Conservation (phyloP, 2,888 invertebrate species). For the Augochlorella aurata region DNA sequence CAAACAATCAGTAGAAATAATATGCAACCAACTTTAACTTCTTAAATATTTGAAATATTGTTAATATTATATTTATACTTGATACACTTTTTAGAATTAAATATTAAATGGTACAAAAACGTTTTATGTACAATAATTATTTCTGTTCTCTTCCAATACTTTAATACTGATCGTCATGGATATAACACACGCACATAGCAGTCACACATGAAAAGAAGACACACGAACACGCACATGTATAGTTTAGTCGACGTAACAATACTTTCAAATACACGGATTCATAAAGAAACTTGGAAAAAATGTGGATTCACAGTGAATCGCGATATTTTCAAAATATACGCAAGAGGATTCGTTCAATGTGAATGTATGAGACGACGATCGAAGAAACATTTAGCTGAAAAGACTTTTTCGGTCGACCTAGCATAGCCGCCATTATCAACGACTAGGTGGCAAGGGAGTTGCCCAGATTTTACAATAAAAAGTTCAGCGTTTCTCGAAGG, state of each 20-base stretch:
- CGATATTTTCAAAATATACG: constrained; percentile 4
- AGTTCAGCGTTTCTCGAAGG: constrained; percentile 27
- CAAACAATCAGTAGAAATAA: neutral
- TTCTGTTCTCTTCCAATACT: constrained; percentile 40
- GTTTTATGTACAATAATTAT: constrained; percentile 32
- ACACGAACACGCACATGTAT: constrained; percentile 40
- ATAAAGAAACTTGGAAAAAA: constrained; percentile 15
- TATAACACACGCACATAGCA: constrained; percentile 44
- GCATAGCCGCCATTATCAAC: constrained; percentile 71
- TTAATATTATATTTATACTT: neutral
- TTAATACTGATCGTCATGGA: constrained; percentile 56
- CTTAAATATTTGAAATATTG: neutral
- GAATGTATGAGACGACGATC: constrained; percentile 37
- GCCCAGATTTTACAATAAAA: constrained; percentile 64
- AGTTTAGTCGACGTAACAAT: constrained; percentile 55
- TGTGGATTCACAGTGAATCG: neutral
- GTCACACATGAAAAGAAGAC: constrained; percentile 39
- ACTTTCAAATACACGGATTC: constrained; percentile 42
- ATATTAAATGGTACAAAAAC: constrained; percentile 27
- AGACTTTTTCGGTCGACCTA: constrained; percentile 60
- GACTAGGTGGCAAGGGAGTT: constrained; percentile 71
- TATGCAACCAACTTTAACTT: neutral
- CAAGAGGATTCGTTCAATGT: neutral
- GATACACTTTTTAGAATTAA: constrained; percentile 14
- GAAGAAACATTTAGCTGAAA: constrained; percentile 30